A percentile compares a stretch with the other conserved stretches of the same genome.
Evolutionary conservation across 2,888 invertebrate genomes (phyloP).

Genomic region (Leistus spinibarbis): DNA sequence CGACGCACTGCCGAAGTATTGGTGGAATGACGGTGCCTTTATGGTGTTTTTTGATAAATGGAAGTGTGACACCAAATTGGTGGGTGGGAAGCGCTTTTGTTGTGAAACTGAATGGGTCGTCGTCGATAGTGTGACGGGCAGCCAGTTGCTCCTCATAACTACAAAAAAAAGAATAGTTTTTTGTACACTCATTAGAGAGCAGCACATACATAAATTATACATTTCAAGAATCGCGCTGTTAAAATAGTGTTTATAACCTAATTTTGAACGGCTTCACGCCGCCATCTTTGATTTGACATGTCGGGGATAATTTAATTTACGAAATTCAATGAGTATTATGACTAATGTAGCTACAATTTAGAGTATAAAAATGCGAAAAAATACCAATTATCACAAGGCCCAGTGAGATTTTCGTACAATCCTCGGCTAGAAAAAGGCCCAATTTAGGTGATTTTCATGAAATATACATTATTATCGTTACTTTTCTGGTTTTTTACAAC

Average conservation of each 20-base stretch:
- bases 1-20: constrained; percentile 88
- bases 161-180: constrained; percentile 29
- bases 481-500: background rate
- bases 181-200: background rate
- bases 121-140: constrained; percentile 55
- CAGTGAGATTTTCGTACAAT: background rate
- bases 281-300: no score
- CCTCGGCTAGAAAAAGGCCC: background rate
- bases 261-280: no score
- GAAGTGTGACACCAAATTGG: constrained; percentile 94
- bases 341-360: background rate
- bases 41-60: constrained; percentile 89
- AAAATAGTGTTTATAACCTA: background rate
- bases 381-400: background rate
- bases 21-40: constrained; percentile 86
- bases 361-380: no score
- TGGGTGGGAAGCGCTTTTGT: constrained; percentile 68
- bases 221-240: background rate
- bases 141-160: constrained; percentile 80
- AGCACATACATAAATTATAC: background rate
- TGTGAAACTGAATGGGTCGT: constrained; percentile 45
- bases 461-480: background rate
- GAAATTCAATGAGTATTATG: background rate
- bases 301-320: background rate
- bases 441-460: no score